Evolutionary conservation across 53 echinoderm and acorn worm species (phyloP).

Genomic region (Astropecten irregularis): DNA sequence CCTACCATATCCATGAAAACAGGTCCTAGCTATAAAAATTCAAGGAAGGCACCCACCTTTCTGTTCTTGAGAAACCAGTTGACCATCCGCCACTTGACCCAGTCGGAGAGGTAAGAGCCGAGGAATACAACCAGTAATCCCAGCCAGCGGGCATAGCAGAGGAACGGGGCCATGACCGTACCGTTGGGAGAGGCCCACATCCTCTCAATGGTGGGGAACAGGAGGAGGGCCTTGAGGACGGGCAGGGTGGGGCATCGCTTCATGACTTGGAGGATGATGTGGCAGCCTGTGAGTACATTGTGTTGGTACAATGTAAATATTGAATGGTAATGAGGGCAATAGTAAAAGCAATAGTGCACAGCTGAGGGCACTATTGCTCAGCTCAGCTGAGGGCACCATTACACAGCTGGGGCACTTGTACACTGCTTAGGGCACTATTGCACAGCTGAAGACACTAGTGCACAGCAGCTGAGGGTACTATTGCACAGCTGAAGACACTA

Average conservation of each 20-base stretch:
- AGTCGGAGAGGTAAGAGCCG: conserved; percentile 70
- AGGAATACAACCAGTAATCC: conserved; percentile 43
- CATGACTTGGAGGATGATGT: conserved; percentile 87
- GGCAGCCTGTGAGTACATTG: conserved; percentile 68
- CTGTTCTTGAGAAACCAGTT: conserved; percentile 64
- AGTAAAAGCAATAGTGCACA: too few relatives aligned
- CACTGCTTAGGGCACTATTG: too few relatives aligned
- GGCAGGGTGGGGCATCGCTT: conserved; percentile 73
- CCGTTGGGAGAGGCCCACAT: conserved; percentile 88
- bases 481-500: too few relatives aligned
- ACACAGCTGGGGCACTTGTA: not conserved
- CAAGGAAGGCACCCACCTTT: conserved; percentile 69
- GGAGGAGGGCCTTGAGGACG: conserved; percentile 76
- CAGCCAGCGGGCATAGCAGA: conserved; percentile 74
- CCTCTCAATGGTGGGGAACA: conserved; percentile 93
- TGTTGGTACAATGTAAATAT: not conserved
- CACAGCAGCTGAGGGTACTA: too few relatives aligned
- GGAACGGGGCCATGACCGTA: conserved; percentile 36
- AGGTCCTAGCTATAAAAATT: too few relatives aligned
- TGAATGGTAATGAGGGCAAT: not conserved
- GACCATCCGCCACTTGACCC: conserved; percentile 71
- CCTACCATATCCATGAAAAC: too few relatives aligned
- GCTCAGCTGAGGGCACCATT: too few relatives aligned
- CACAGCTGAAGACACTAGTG: too few relatives aligned
- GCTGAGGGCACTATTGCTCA: too few relatives aligned